These are phyloP conservation scores for Hydrotaea diabolus DNA, from an alignment of 2,888 invertebrate species.

Conservation along the genomic window DNA sequence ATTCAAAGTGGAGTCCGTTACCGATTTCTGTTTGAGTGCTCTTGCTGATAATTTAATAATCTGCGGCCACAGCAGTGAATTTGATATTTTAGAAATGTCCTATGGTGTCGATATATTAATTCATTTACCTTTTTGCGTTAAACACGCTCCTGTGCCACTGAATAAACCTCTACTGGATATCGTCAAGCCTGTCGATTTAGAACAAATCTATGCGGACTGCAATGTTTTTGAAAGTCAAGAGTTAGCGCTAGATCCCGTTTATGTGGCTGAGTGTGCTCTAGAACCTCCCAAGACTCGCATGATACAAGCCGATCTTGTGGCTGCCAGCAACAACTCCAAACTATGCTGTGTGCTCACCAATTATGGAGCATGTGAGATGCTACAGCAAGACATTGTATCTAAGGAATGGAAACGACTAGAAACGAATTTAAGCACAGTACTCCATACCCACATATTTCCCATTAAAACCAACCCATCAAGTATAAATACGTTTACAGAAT, in stretches of 20 bases:
- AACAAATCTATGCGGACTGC: constrained; percentile 69
- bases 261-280: constrained; percentile 71
- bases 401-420: constrained; percentile 69
- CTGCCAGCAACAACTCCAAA: constrained; percentile 57
- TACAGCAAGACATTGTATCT: constrained; percentile 63
- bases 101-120: constrained; percentile 60
- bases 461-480: neutral
- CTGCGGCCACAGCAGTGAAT: constrained; percentile 70
- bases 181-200: constrained; percentile 69
- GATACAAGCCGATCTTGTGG: constrained; percentile 67
- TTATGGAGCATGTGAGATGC: constrained; percentile 73
- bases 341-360: constrained; percentile 71
- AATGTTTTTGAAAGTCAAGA: constrained; percentile 73
- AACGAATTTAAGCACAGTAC: constrained; percentile 65
- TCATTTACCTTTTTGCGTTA: constrained; percentile 71
- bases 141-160: constrained; percentile 57
- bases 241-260: constrained; percentile 74
- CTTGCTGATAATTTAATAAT: constrained; percentile 70
- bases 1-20: constrained; percentile 71
- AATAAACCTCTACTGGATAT: constrained; percentile 70
- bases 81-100: constrained; percentile 72
- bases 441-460: constrained; percentile 66
- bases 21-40: constrained; percentile 71
- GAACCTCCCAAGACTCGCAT: constrained; percentile 69
- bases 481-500: constrained; percentile 68